phyloP scores from a whole-genome alignment of 2,888 invertebrate species.

The Macrostomum cliftonense region DNA sequence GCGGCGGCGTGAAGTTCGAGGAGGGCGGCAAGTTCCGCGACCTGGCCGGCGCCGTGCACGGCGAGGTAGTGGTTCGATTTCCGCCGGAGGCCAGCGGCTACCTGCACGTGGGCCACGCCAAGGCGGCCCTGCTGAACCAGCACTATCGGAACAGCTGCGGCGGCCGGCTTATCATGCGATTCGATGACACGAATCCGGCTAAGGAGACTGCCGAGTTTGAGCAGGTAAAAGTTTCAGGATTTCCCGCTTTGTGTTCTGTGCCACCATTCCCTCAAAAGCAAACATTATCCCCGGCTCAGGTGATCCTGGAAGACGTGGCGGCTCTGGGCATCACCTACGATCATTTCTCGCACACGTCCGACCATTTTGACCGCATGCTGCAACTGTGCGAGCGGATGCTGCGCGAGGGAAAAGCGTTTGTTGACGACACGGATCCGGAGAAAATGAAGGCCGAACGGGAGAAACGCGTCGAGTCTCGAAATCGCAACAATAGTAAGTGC shows the following conservation, averaged over 20 bases:
- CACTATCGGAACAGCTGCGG: conserved; percentile 54
- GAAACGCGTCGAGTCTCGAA: conserved; percentile 60
- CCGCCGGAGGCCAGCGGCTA: conserved; percentile 99
- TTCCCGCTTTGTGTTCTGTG: too few relatives aligned
- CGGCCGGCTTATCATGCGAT: conserved; percentile 86
- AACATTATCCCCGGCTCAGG: too few relatives aligned
- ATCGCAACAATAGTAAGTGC: conserved; percentile 59
- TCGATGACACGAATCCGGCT: conserved; percentile 98
- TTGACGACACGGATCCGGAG: conserved; percentile 83
- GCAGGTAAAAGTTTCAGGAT: conserved; percentile 51
- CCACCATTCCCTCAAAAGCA: too few relatives aligned
- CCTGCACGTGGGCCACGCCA: conserved; percentile 93
- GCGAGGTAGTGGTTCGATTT: conserved; percentile 88
- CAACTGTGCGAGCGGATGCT: conserved; percentile 68
- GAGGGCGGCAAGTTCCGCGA: conserved; percentile 92
- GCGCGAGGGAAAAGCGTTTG: conserved; percentile 72
- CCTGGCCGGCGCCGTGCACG: conserved; percentile 82
- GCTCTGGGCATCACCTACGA: conserved; percentile 80
- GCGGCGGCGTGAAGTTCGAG: conserved; percentile 37
- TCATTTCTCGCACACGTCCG: conserved; percentile 76
- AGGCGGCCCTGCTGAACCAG: conserved; percentile 90
- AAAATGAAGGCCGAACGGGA: conserved; percentile 85
- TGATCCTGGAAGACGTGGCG: conserved; percentile 73
- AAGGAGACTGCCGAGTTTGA: conserved; percentile 94
- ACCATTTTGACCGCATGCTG: conserved; percentile 81